Conservation (phyloP, 2,797 vertebrate species). For the Rousettus madagascariensis region DNA sequence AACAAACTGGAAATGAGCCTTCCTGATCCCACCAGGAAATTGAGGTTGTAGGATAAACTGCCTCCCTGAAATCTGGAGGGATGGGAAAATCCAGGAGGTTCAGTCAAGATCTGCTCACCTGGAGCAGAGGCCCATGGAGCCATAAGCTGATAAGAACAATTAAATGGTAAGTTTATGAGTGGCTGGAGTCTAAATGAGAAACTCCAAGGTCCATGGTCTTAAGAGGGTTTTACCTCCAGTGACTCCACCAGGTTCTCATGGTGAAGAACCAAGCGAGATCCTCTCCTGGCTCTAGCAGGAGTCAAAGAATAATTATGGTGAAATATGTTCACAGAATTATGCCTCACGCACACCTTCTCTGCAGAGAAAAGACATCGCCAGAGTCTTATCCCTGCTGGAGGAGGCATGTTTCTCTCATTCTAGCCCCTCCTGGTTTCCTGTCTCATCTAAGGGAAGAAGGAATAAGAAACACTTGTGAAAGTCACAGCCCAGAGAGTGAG, state of each 20-base stretch:
- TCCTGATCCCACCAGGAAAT: not conserved
- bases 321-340: not conserved
- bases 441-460: not conserved
- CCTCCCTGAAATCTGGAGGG: not conserved
- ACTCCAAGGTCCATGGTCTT: not conserved
- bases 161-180: not conserved
- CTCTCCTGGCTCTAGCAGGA: not conserved
- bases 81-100: not conserved
- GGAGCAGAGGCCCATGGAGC: not conserved
- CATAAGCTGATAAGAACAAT: not conserved
- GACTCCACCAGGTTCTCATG: not conserved
- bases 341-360: not conserved
- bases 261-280: not conserved
- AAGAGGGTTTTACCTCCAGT: not conserved
- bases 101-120: not conserved
- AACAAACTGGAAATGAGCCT: not conserved
- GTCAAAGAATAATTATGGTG: not conserved
- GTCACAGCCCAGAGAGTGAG: not conserved
- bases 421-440: not conserved
- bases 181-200: not conserved
- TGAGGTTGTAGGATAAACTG: not conserved
- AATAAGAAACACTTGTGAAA: not conserved
- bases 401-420: not conserved
- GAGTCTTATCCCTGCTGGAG: not conserved
- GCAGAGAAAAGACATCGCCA: not conserved